Evolutionary conservation across 2,113 vertebrate genomes (phyloP).

Genomic region (Sander vitreus): DNA sequence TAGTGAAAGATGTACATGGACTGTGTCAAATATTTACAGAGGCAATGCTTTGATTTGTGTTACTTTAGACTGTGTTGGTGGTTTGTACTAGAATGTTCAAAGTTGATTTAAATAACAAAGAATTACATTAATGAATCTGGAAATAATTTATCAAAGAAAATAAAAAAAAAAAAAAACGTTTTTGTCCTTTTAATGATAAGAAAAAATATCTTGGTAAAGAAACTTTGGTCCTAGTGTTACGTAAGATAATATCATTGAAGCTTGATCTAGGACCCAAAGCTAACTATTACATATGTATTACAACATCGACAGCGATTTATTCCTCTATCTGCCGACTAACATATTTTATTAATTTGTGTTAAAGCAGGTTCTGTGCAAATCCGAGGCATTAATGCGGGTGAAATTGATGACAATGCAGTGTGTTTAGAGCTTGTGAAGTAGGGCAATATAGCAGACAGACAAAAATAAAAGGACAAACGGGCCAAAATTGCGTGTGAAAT

Average conservation of each 20-base stretch:
- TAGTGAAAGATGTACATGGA: no score
- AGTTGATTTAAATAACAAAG: background rate
- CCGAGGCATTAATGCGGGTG: background rate
- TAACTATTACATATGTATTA: constrained; percentile 41
- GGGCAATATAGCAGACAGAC: constrained; percentile 19
- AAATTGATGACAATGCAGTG: constrained; percentile 44
- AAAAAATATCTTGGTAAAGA: constrained; percentile 4
- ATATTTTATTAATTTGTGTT: constrained; percentile 46
- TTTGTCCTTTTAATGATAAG: background rate
- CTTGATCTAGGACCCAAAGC: background rate
- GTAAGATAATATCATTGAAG: constrained; percentile 2
- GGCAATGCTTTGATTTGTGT: no score
- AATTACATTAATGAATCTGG: background rate
- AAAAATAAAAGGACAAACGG: constrained; percentile 44
- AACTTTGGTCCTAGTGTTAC: constrained; percentile 1
- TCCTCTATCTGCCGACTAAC: constrained; percentile 28
- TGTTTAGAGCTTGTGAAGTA: constrained; percentile 25
- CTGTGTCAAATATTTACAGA: no score
- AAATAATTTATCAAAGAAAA: background rate
- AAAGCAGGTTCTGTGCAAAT: constrained; percentile 31
- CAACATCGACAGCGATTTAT: constrained; percentile 22
- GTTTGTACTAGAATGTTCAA: no score
- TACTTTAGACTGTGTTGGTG: no score
- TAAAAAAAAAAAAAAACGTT: fast-evolving
- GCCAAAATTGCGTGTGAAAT: constrained; percentile 42